Base-by-base conservation (phyloP, 2,888 invertebrate genomes). In the Therioaphis trifolii region DNA sequence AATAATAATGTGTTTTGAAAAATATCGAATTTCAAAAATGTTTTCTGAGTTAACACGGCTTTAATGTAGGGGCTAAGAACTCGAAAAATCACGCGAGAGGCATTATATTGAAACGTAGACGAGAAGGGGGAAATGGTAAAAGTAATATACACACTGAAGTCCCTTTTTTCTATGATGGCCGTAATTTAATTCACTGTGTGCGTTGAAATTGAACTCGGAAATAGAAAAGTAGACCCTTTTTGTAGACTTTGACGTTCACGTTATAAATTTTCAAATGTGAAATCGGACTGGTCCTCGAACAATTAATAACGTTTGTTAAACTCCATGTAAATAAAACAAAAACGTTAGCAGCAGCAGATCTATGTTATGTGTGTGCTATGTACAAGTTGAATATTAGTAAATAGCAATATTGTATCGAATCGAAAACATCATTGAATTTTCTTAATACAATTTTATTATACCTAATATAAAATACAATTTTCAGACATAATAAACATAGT, bases 11-110 rank as follows among this genome's bases (percentile, higher is more conserved):
- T 21, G 15, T 35, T 40, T 68, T 2, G 15, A 29, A 52, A 52
- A 29, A 29, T 72, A 52, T 72, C 15, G 21, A 52, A 35, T 74
- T 55, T 74, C 72, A 52, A 55, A 72, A 74, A 35, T 15, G 49
- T 52, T 72, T n/a, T 15, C 52, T 18, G 21, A 21, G 72, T 35
- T 72, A 72, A 74, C 21, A 15, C 9, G 21, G 7, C 52, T 74
- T 74, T 74, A 52, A 74, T 35, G 52, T 72, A 69, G n/a, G n/a
- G n/a, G n/a, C n/a, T 11, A 4, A 66, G 12, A 18, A 27, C 29
- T 29, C 27, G 3, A 29, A 7, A 49, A 52, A 29, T 52, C 14
- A 49, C 52, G 49, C n/a, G 14, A 52, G 24, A 24, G 11, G 24
- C 35, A 43, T 43, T 43, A 69, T n/a, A n/a, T 9, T 43, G 43